Percentiles rank a stretch among this genome's conserved stretches.
These are phyloP conservation scores for Graptemys geographica DNA, from an alignment of 2,797 vertebrate species.

Conservation along the genomic window DNA sequence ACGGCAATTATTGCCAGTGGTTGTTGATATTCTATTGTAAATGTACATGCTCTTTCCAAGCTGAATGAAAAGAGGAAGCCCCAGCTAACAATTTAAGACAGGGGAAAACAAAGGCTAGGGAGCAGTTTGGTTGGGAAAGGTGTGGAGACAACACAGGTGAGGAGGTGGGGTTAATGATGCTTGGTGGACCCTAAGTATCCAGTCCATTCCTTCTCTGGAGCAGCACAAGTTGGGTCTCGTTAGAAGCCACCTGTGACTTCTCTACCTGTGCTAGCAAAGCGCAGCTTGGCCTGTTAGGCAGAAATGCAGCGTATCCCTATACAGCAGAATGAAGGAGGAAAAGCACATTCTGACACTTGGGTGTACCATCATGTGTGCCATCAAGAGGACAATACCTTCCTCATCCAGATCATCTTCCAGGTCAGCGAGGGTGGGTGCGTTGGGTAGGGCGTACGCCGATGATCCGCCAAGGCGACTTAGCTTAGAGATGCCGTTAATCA, in stretches of 20 bases:
- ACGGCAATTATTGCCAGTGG: neutral
- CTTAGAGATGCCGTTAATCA: constrained; percentile 88
- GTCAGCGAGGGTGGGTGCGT: constrained; percentile 90
- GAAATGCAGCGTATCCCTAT: neutral
- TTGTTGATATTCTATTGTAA: neutral
- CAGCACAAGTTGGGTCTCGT: neutral
- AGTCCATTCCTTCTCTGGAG: neutral
- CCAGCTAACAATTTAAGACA: neutral
- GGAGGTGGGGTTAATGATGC: neutral
- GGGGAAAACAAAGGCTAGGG: neutral
- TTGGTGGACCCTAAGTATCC: neutral
- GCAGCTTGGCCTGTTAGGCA: neutral
- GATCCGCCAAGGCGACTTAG: constrained; percentile 88
- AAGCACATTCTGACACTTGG: neutral
- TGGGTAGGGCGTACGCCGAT: constrained; percentile 89
- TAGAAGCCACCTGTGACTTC: neutral
- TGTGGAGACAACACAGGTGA: neutral
- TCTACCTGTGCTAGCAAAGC: neutral
- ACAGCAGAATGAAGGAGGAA: neutral
- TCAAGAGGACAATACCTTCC: constrained; percentile 73
- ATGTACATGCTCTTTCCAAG: neutral
- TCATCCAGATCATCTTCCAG: constrained; percentile 88
- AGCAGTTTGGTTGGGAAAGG: neutral
- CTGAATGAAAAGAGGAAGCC: neutral
- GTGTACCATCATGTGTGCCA: neutral